Conservation (phyloP, 2,113 vertebrate species). For the Albula goreensis region DNA sequence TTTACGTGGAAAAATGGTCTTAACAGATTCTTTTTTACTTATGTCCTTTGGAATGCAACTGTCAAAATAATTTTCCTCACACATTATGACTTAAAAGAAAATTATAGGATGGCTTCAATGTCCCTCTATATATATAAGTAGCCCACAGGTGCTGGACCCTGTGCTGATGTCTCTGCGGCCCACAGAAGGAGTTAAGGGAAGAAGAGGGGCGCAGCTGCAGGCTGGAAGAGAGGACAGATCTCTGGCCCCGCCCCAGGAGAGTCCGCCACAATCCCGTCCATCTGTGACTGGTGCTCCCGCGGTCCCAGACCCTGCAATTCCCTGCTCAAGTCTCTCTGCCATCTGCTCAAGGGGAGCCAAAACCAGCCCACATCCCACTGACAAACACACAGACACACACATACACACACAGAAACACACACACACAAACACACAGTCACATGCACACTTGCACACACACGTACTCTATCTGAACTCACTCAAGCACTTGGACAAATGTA, state of each 20-base stretch:
- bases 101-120: constrained; percentile 5
- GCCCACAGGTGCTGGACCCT: background rate
- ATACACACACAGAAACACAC: background rate
- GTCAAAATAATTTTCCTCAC: too few species aligned
- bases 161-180: background rate
- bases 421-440: background rate
- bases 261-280: constrained; percentile 12
- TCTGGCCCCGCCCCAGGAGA: constrained; percentile 17
- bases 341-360: constrained; percentile 27
- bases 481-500: background rate
- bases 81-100: background rate
- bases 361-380: background rate
- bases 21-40: too few species aligned
- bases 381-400: background rate
- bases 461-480: too few species aligned
- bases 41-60: too few species aligned
- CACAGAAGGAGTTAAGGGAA: background rate
- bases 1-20: too few species aligned
- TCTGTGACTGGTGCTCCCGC: constrained; percentile 3
- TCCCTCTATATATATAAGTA: background rate
- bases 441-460: background rate
- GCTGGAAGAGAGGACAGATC: constrained; percentile 10
- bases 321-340: constrained; percentile 15
- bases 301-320: background rate
- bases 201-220: background rate